Base-by-base conservation (phyloP, 2,797 vertebrate species). In the Arctocebus calabarensis region DNA sequence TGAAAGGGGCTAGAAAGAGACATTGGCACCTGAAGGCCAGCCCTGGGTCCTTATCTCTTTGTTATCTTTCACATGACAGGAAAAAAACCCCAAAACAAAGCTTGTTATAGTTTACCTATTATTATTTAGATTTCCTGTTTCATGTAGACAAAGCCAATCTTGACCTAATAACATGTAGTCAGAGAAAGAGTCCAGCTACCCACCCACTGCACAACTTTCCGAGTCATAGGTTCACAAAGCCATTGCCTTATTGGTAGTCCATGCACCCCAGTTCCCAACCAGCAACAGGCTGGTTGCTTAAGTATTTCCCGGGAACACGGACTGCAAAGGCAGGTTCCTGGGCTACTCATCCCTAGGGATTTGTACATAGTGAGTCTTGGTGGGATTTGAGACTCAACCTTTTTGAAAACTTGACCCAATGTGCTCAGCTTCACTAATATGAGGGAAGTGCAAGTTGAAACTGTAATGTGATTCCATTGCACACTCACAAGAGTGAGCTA, bases 401-500 rank as follows among this genome's bases (percentile, higher is more conserved):
- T 87, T 91, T 61, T 23, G 61, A 68, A 83, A 85, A 75, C 32
- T 75, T 27, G 27, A 12, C 16, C 7, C n/a, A 11, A 9, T 61
- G 19, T 68, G 37, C 7, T 94, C 37, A 45, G 20, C 48, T 40
- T 94, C 32, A 59, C 37, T 74, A 59, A n/a, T 59, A 68, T n/a
- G 20, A 75, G 75, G 59, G 25, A 75, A 87, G 68, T 82, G 59
- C 16, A 62, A 75, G 73, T 82, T 48, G 79, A 87, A 91, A 94
- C 68, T 87, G 40, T 11, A 59, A 43, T 68, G 52, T 13, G 70
- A 40, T 81, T 61, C 68, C 22, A 40, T 8, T 48, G 48, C n/a
- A 91, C 3, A 59, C 20, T 16, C 43, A 25, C 52, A 73, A 64
- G 22, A 61, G 23, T 55, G 22, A 52, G 34, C 68, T 73, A 14